Conservation (phyloP, 2,113 vertebrate genomes). For the Etheostoma cragini region DNA sequence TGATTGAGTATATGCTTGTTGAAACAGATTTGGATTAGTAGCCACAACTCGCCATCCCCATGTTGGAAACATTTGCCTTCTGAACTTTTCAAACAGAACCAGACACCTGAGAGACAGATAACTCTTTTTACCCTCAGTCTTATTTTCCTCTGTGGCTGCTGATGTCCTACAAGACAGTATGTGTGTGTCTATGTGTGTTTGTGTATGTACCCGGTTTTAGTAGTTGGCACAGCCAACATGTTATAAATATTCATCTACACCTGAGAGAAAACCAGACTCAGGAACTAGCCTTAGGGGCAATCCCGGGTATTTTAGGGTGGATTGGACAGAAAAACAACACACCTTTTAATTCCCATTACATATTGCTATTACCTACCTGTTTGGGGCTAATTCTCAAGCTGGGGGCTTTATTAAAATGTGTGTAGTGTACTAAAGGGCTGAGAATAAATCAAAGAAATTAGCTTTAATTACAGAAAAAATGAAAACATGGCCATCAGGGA, state of each 20-base stretch:
- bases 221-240: neutral
- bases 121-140: slow-evolving; percentile 12
- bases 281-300: slow-evolving; percentile 15
- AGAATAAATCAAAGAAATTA: neutral
- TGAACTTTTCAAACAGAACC: slow-evolving; percentile 50
- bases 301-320: slow-evolving; percentile 8
- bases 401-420: neutral
- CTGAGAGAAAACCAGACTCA: slow-evolving; percentile 22
- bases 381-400: neutral
- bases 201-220: slow-evolving; percentile 1
- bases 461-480: neutral
- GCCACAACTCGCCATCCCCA: slow-evolving; percentile 41
- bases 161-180: slow-evolving; percentile 5
- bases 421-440: neutral
- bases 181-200: neutral
- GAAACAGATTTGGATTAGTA: slow-evolving; percentile 68
- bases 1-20: slow-evolving; percentile 65
- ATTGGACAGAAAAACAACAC: slow-evolving; percentile 21
- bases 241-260: slow-evolving; percentile 37
- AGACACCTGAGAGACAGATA: slow-evolving; percentile 58
- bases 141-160: slow-evolving; percentile 17
- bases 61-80: slow-evolving; percentile 64
- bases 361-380: neutral
- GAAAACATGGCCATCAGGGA: neutral
- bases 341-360: slow-evolving; percentile 36